Base-by-base conservation (phyloP, 2,888 invertebrate species). In the Dasypogon diadema region DNA sequence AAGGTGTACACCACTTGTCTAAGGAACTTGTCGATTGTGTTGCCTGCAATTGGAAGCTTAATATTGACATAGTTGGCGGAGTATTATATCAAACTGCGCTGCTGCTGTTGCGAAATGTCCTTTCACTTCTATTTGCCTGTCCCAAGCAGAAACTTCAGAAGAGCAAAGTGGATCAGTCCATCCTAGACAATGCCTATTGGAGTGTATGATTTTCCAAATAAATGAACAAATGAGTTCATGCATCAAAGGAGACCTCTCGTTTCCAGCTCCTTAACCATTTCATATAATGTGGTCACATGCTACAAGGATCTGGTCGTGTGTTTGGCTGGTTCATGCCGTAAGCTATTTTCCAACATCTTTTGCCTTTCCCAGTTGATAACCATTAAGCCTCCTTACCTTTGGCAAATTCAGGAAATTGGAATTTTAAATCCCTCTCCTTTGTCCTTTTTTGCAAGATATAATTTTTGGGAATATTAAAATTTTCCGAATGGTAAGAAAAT, bases 171-270 rank as follows among this genome's bases (percentile, higher is more conserved):
- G 42, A 42, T 42, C 42, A 42, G 42, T 6, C 42, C n/a, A 12
- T n/a, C n/a, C 42, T 42, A 42, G 42, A 42, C 42, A 42, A 42
- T 42, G 42, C n/a, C 42, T 51, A 16, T 2, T 51, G 51, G n/a
- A 51, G 51, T 51, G 51, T 21, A 51, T 51, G 21, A 51, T 51
- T 51, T 51, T 51, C 51, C 51, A 18, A 51, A 51, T 51, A 51
- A 51, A 51, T 51, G 51, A 51, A 51, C 51, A 16, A 51, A 51
- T 51, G 51, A 51, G 51, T 51, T 51, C 21, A 51, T 51, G 51
- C 51, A 51, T 51, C 51, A 51, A 51, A 51, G 18, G 51, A 51
- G 18, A 51, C 18, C 51, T 51, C 51, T 51, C 51, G 21, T 51
- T 51, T 51, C 21, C 51, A 51, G 51, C 14, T 51, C 51, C 51